Evolutionary conservation across 2,888 invertebrate genomes (phyloP).

Genomic region (Augochlorella aurata): DNA sequence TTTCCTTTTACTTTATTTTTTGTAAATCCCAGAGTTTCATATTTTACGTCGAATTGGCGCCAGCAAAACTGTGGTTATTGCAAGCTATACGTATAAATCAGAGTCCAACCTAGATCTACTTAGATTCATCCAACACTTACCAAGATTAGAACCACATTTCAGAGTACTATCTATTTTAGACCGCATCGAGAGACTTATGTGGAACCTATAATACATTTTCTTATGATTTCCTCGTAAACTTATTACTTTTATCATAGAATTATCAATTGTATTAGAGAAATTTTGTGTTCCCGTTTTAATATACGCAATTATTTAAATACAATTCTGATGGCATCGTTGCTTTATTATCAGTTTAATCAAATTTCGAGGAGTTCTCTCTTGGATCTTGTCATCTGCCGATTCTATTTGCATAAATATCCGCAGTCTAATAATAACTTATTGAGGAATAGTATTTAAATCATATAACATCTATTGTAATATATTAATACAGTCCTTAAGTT

Average conservation of each 20-base stretch:
- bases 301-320: background rate
- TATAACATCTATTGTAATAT: too few species aligned
- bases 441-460: too few species aligned
- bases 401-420: too few species aligned
- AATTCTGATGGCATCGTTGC: background rate
- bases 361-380: background rate
- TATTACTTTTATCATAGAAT: background rate
- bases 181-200: background rate
- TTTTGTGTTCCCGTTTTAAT: background rate
- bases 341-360: background rate
- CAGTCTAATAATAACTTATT: too few species aligned
- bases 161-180: slow-evolving; percentile 5
- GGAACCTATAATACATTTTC: background rate
- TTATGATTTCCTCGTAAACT: background rate
- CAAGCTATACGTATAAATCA: slow-evolving; percentile 36
- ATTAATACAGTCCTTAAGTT: too few species aligned
- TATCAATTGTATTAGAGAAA: background rate
- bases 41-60: slow-evolving; percentile 34
- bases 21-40: slow-evolving; percentile 18
- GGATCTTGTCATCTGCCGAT: too few species aligned
- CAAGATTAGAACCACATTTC: slow-evolving; percentile 36
- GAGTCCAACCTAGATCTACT: slow-evolving; percentile 39
- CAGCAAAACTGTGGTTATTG: slow-evolving; percentile 43
- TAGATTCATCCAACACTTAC: slow-evolving; percentile 46
- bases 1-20: background rate